Evolutionary conservation across 1,140 invertebrate genomes (phyloP), one percentile per base, ranked within the genome.

Genomic region (Hydropsyche tenuis): DNA sequence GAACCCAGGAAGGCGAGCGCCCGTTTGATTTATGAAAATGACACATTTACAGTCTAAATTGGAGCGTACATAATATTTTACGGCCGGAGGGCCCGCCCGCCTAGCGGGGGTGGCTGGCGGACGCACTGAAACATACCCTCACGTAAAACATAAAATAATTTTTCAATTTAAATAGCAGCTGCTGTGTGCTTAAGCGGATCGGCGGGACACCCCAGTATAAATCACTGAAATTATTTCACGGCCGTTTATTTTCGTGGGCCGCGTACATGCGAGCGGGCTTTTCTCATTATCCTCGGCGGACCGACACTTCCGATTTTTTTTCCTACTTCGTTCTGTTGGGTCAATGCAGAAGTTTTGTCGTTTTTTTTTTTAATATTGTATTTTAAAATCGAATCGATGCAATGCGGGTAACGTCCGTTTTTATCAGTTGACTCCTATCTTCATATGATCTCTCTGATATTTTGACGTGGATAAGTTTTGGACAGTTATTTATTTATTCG

Each of bases 71-170:
- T 25, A 25, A 60, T 60, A 60, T 60, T 60, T 60, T 60, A 60
- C 56, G 23, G 23, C 22, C 12, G 56, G 23, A 56, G 11, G 12
- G 51, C 2, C 2, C 45, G 45, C 9, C 18, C 14, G 51, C 14
- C 3, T 6, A 20, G n/a, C 18, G 20, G 51, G 51, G 51, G n/a
- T 53, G 37, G 37, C 12, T 6, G 37, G 37, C 37, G 37, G 46
- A 51, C 7, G 46, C 7, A 16, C 46, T 6, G 22, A 53, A 53
- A 53, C 51, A 53, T 53, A 53, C 51, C 56, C 56, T 60, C 56
- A 60, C 56, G 56, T 60, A 60, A 60, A 60, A 60, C 56, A 60
- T 60, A 60, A 60, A 60, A 60, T 60, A 60, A 60, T 60, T 60
- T 60, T 60, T 60, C 56, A 60, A 60, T 60, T 60, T 60, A 60